Evolutionary conservation across 1,140 invertebrate species (phyloP).

Genomic region (Caenorhabditis remanei): DNA sequence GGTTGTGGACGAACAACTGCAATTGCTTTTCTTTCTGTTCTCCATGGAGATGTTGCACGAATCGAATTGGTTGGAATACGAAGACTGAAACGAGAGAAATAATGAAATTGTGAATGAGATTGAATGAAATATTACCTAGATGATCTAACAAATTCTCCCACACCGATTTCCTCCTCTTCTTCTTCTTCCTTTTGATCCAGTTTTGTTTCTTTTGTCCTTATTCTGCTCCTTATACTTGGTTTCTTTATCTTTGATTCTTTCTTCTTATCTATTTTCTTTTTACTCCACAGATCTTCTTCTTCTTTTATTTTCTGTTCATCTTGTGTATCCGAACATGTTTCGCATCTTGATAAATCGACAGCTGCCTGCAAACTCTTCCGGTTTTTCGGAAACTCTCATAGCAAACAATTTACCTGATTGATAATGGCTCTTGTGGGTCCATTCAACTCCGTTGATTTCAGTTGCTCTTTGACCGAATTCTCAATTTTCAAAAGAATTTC

Average conservation of each 20-base stretch:
- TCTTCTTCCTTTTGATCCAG: constrained; percentile 65
- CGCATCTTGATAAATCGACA: constrained; percentile 27
- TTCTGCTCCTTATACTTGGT: constrained; percentile 1
- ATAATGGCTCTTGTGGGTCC: constrained; percentile 69
- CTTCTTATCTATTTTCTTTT: constrained; percentile 44
- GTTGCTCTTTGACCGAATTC: constrained; percentile 69
- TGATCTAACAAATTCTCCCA: constrained; percentile 54
- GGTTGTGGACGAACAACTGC: constrained; percentile 58
- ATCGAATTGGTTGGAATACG: not conserved
- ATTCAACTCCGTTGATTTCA: constrained; percentile 66
- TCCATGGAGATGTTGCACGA: constrained; percentile 56
- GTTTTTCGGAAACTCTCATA: not conserved
- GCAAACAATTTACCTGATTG: constrained; percentile 68
- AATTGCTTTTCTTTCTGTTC: constrained; percentile 39
- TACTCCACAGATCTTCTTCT: constrained; percentile 11
- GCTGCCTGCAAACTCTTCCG: constrained; percentile 5
- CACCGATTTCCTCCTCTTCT: constrained; percentile 68
- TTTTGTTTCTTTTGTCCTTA: constrained; percentile 7
- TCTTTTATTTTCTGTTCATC: constrained; percentile 19
- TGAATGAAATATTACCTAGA: constrained; percentile 29
- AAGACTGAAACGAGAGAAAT: not conserved
- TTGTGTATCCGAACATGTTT: constrained; percentile 9
- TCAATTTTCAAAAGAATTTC: constrained; percentile 68
- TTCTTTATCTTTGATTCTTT: constrained; percentile 37
- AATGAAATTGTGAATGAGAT: not conserved